Conservation (phyloP, 2,888 invertebrate genomes). For the Creontiades dilutus region DNA sequence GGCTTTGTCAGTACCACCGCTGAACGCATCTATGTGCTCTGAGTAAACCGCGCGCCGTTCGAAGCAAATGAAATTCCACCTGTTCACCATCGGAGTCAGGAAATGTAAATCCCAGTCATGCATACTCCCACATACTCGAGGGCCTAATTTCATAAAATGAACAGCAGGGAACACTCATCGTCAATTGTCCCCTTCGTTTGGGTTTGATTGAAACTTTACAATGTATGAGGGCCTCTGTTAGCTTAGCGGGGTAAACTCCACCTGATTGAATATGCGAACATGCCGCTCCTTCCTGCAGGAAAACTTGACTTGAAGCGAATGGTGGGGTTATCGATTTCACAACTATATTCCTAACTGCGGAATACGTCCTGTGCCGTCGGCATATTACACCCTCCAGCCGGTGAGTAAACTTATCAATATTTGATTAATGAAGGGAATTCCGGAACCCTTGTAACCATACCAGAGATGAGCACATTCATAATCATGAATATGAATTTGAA, state of each 20-base stretch:
- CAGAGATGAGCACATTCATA: too few species aligned
- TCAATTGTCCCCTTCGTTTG: background rate
- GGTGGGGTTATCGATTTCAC: background rate
- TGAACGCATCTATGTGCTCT: too few species aligned
- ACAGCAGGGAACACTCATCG: background rate
- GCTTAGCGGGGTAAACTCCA: background rate
- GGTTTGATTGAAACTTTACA: conserved; percentile 35
- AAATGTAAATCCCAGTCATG: background rate
- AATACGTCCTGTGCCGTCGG: background rate
- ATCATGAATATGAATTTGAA: too few species aligned
- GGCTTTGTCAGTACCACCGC: too few species aligned
- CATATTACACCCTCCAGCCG: background rate
- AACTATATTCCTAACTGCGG: background rate
- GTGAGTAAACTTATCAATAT: background rate
- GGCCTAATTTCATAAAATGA: conserved; percentile 30
- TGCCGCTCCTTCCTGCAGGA: background rate
- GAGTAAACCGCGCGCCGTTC: too few species aligned
- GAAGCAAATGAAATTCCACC: too few species aligned
- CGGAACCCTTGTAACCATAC: background rate
- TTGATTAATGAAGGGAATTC: background rate
- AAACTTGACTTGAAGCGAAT: background rate
- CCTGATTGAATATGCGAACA: conserved; percentile 25
- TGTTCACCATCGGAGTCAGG: background rate
- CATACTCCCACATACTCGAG: background rate
- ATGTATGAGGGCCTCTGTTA: conserved; percentile 1